Evolutionary conservation across 2,888 invertebrate genomes (phyloP), one percentile per base, ranked within the genome.

Genomic region (Mythimna ferrago): DNA sequence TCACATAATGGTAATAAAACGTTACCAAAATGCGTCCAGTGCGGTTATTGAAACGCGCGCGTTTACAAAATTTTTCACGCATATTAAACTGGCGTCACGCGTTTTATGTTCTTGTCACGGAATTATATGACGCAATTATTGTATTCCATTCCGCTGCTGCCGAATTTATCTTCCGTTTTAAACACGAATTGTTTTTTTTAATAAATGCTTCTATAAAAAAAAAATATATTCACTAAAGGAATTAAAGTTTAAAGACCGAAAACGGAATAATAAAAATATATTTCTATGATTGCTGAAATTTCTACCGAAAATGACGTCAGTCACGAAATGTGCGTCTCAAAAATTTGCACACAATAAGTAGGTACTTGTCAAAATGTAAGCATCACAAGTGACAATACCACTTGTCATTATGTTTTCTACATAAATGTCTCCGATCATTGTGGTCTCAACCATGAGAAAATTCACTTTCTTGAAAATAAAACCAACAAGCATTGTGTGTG

Each of bases 391-490:
- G 64, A 78, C 73, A 79, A 51, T 66, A 69, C 58, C 35, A 53
- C 26, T 44, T 53, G 64, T 72, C 71, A 71, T 83, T 78, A 71
- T 58, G 54, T 74, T 83, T 78, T 81, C 75, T 73, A 75, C 70
- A 70, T 76, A 73, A 76, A 74, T 83, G 66, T 72, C 61, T 56
- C 41, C 44, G 69, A 79, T 73, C 60, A 76, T 75, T 83, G 70
- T 71, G n/a, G 54, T 51, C 19, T 64, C 54, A 75, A 54, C 63
- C 66, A 78, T 85, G 85, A 71, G 79, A 85, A 74, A 71, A 80
- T 73, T 83, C 78, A 70, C 83, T 85, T 85, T 85, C 74, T 70
- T 66, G 70, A 73, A 79, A 78, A 81, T 74, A 80, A 71, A 83
- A 78, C 64, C 71, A 72, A 73, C 73, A 60, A 21, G 41, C 72